Percentiles rank a stretch among this genome's conserved stretches.
These are phyloP conservation scores for Drosophila picticornis DNA, from an alignment of 2,888 invertebrate genomes.

Conservation along the genomic window DNA sequence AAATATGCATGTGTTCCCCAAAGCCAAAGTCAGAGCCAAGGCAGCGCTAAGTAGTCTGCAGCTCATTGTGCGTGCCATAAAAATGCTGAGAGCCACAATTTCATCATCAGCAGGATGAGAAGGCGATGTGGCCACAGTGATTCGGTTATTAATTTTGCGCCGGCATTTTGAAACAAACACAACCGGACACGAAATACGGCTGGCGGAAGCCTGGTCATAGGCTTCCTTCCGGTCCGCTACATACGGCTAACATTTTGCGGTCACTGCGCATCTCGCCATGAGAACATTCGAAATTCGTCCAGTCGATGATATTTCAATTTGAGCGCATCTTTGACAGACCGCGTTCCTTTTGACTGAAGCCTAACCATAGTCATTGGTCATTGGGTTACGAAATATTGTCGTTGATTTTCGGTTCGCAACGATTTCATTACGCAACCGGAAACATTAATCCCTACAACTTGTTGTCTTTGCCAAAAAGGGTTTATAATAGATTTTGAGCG, in stretches of 20 bases:
- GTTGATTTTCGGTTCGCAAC: constrained; percentile 30
- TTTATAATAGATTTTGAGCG: constrained; percentile 5
- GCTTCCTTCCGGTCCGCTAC: constrained; percentile 74
- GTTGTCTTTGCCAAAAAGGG: background rate
- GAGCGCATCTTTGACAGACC: constrained; percentile 50
- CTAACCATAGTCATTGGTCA: constrained; percentile 28
- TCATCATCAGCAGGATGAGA: constrained; percentile 15
- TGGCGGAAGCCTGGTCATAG: constrained; percentile 71
- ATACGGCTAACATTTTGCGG: constrained; percentile 72
- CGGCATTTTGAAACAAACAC: constrained; percentile 44
- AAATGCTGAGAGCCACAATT: constrained; percentile 49
- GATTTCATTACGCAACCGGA: constrained; percentile 45
- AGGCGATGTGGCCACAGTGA: constrained; percentile 9
- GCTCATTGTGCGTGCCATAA: constrained; percentile 50
- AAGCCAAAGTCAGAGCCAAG: constrained; percentile 24
- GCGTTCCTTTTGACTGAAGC: constrained; percentile 20
- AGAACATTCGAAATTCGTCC: constrained; percentile 55
- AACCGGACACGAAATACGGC: constrained; percentile 49
- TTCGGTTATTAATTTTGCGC: constrained; percentile 47
- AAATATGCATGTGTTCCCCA: constrained; percentile 72
- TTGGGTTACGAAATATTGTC: constrained; percentile 29
- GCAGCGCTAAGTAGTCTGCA: constrained; percentile 6
- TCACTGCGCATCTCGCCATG: constrained; percentile 1
- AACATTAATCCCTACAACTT: constrained; percentile 29
- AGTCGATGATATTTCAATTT: constrained; percentile 55